Percentiles rank a stretch among this genome's conserved stretches.
phyloP scores from a whole-genome alignment of 2,888 invertebrate genomes.

The Machimus atricapillus region DNA sequence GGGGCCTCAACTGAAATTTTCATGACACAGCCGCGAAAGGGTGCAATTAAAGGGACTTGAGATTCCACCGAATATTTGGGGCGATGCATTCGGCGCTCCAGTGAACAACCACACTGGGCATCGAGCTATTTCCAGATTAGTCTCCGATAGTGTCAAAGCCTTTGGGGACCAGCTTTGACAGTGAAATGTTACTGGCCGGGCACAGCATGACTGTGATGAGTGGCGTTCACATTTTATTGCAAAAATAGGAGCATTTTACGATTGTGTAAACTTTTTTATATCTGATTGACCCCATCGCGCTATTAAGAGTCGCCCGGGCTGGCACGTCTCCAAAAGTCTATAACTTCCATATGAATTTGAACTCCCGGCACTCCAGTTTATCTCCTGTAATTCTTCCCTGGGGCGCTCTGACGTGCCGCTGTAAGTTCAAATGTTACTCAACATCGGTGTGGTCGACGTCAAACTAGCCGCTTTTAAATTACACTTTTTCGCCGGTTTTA shows the following conservation, averaged over 20 bases:
- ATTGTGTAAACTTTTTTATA: conserved; percentile 16
- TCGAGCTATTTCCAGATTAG: conserved; percentile 26
- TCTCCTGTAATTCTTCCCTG: conserved; percentile 26
- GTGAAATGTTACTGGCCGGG: conserved; percentile 12
- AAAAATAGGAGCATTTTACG: conserved; percentile 6
- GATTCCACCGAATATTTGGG: neutral
- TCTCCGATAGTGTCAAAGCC: neutral
- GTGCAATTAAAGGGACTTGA: conserved; percentile 29
- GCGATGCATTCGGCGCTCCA: conserved; percentile 5
- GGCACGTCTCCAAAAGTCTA: conserved; percentile 24
- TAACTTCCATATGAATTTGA: conserved; percentile 23
- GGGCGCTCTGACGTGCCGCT: neutral
- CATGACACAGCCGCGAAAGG: conserved; percentile 13
- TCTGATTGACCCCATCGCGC: conserved; percentile 28
- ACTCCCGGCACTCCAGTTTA: conserved; percentile 9
- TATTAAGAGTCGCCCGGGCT: conserved; percentile 6
- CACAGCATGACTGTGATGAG: conserved; percentile 27
- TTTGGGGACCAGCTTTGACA: neutral
- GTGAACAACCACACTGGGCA: neutral
- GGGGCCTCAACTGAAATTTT: neutral
- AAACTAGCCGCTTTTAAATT: conserved; percentile 34
- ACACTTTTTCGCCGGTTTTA: conserved; percentile 23
- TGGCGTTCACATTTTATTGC: conserved; percentile 17
- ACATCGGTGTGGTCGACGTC: conserved; percentile 21
- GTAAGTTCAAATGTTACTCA: conserved; percentile 32